These are phyloP conservation scores for Reticulitermes speratus DNA, from an alignment of 1,140 invertebrate species.

Conservation along the genomic window DNA sequence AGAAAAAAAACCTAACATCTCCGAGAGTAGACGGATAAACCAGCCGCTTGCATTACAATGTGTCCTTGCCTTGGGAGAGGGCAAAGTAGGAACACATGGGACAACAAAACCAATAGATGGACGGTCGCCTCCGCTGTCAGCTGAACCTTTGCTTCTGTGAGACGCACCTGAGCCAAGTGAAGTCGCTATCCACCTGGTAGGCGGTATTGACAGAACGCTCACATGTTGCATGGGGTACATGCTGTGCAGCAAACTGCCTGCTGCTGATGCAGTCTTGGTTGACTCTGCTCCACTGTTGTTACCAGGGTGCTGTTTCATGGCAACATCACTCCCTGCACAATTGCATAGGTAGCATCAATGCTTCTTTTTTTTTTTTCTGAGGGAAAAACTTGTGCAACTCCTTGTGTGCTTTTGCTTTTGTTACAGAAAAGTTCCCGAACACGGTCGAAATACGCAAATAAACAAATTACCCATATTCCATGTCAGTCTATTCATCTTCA, in stretches of 20 bases:
- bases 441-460: too few relatives aligned
- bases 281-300: not conserved
- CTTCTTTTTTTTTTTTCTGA: too few relatives aligned
- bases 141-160: not conserved
- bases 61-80: too few relatives aligned
- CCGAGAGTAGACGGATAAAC: too few relatives aligned
- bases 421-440: too few relatives aligned
- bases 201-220: constrained; percentile 37
- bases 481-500: too few relatives aligned
- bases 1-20: not conserved
- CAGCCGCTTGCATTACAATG: too few relatives aligned
- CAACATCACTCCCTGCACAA: constrained; percentile 23
- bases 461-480: too few relatives aligned
- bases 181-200: constrained; percentile 31
- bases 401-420: too few relatives aligned
- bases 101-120: constrained; percentile 14
- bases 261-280: not conserved
- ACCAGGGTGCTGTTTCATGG: constrained; percentile 20
- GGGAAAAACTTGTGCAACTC: too few relatives aligned
- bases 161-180: constrained; percentile 23
- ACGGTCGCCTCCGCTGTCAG: not conserved
- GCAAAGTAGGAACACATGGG: not conserved
- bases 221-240: constrained; percentile 35
- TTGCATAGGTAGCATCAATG: not conserved
- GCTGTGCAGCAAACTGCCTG: constrained; percentile 15